Conservation (phyloP, 2,113 vertebrate species). For the Rallus limicola region DNA sequence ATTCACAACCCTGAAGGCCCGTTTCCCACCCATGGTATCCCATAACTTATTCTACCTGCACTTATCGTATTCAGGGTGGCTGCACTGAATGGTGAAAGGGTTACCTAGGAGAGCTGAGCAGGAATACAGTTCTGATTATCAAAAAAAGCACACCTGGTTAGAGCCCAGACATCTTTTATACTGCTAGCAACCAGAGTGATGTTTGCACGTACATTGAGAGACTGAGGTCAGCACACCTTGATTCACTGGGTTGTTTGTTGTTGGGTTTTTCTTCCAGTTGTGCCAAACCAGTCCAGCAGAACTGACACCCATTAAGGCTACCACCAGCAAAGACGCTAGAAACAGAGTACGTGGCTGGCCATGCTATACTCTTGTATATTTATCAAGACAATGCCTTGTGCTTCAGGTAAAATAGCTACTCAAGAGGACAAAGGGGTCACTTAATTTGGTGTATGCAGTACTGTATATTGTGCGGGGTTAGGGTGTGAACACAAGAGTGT, state of each 20-base stretch:
- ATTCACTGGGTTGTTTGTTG: neutral
- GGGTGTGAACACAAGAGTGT: neutral
- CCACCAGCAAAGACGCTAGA: neutral
- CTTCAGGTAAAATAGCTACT: neutral
- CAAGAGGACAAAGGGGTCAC: neutral
- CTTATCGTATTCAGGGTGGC: neutral
- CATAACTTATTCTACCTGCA: neutral
- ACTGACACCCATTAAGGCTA: neutral
- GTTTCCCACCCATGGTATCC: neutral
- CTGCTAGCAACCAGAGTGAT: neutral
- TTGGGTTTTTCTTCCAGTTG: neutral
- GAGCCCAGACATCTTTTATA: neutral
- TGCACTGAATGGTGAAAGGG: neutral
- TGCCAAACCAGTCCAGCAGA: neutral
- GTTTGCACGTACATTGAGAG: neutral
- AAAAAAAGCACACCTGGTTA: neutral
- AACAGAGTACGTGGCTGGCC: neutral
- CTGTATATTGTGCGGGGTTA: neutral
- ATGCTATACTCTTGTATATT: fast-evolving
- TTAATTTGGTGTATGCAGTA: neutral
- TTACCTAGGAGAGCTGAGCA: neutral
- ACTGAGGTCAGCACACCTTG: neutral
- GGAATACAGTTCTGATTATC: neutral
- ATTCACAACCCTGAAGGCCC: neutral
- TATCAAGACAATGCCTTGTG: neutral